Evolutionary conservation across 23 tunicate genomes (phyloP), one percentile per base, ranked within the genome.

Genomic region (Trididemnum nubilum): DNA sequence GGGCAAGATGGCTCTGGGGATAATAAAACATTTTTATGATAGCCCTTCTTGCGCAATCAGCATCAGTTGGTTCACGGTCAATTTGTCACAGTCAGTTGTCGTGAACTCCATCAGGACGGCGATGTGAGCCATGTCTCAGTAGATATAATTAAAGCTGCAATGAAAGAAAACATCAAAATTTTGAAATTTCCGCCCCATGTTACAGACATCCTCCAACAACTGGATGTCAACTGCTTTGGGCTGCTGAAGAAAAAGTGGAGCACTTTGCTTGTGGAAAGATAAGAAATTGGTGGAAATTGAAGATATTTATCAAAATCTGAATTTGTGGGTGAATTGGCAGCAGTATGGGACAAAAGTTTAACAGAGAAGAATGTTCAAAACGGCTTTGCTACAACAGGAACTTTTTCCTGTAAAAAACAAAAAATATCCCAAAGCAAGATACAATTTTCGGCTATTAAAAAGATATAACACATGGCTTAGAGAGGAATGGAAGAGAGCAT

Each of bases 101-200:
- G n/a, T n/a, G n/a, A n/a, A n/a, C n/a, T n/a, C n/a, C n/a, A n/a
- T 44, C 54, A 7, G 54, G 26, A 61, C n/a, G 67, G 67, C 21
- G 26, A 61, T 61, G 25, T 61, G 5, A 61, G 67, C 26, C 67
- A 61, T 22, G 67, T 61, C 5, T 61, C 67, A 22, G n/a, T 26
- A 22, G 29, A 61, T 15, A 26, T 61, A 61, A 61, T 61, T 21
- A 15, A 61, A 22, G 5, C 21, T 21, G 67, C 67, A n/a, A 21
- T 61, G 26, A 25, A 61, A 4, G 67, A 61, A 25, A 25, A 61
- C 21, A 22, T 61, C 25, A 61, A 21, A 4, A 4, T 61, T 15
- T 61, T 61, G 29, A 61, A 61, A 25, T 61, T 61, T 5, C 29
- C 67, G 4, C 67, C 67, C 29, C 67, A 61, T 61, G 67, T n/a